phyloP scores from a whole-genome alignment of 2,797 vertebrate genomes.

The Cynopterus sphinx region DNA sequence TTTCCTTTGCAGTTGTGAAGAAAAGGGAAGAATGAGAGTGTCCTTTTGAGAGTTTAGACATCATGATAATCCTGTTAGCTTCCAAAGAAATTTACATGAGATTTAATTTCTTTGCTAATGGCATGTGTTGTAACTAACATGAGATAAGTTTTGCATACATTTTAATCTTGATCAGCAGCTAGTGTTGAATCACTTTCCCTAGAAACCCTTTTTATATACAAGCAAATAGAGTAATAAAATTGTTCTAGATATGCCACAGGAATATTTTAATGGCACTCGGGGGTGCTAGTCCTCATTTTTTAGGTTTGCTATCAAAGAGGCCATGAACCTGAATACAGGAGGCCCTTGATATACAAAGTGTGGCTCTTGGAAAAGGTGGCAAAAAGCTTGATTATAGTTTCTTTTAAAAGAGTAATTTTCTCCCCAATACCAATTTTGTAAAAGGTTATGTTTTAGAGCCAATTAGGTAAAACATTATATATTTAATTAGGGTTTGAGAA shows the following conservation, averaged over 20 bases:
- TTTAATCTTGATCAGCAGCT: neutral
- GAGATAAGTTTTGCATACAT: conserved; percentile 2
- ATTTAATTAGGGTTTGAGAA: conserved; percentile 15
- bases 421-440: neutral
- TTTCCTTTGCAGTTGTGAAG: conserved; percentile 40
- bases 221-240: neutral
- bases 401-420: neutral
- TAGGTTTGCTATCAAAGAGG: neutral
- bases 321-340: neutral
- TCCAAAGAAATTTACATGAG: neutral
- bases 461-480: neutral
- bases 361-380: neutral
- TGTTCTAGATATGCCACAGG: neutral
- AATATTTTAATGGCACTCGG: neutral
- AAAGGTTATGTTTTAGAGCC: neutral
- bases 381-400: neutral
- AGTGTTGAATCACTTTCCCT: neutral
- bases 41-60: neutral
- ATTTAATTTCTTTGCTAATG: conserved; percentile 24
- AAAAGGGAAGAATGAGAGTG: neutral
- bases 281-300: neutral
- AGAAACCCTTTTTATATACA: neutral
- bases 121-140: conserved; percentile 5
- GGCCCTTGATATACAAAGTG: neutral
- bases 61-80: neutral